Conservation (phyloP, 1,140 invertebrate genomes). For the Acyrthosiphon pisum region DNA sequence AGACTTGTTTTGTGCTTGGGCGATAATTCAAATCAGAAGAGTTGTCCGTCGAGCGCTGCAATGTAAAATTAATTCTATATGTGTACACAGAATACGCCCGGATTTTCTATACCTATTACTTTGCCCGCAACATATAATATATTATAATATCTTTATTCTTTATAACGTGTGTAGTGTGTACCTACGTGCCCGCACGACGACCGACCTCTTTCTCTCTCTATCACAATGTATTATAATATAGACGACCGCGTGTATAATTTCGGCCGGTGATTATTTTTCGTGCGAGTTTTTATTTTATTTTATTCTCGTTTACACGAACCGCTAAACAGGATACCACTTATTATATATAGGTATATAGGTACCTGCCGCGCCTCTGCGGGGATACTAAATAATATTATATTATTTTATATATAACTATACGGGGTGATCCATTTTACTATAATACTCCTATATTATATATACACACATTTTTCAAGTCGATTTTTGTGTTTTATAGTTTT, state of each 20-base stretch:
- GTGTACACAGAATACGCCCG: constrained; percentile 2
- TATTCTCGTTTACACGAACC: neutral
- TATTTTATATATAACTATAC: neutral
- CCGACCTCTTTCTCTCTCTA: neutral
- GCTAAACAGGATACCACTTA: neutral
- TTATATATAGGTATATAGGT: neutral
- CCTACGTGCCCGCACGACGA: neutral
- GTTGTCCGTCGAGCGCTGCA: neutral
- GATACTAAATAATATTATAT: constrained; percentile 1
- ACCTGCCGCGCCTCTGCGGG: neutral
- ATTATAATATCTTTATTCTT: constrained; percentile 13
- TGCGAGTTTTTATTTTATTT: neutral
- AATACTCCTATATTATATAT: neutral
- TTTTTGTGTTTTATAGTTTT: neutral
- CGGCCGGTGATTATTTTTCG: neutral
- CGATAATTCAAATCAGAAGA: constrained; percentile 4
- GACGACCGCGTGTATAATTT: constrained; percentile 11
- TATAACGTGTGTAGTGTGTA: neutral
- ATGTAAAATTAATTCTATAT: neutral
- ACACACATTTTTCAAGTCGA: neutral
- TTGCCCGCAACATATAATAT: neutral
- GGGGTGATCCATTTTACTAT: neutral
- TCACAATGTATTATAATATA: neutral
- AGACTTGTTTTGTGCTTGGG: neutral
- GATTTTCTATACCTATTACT: constrained; percentile 5